A percentile compares a stretch with the other conserved stretches of the same genome.
These are phyloP conservation scores for Aleiodes sp. DNA, from an alignment of 1,140 invertebrate genomes.

Conservation along the genomic window DNA sequence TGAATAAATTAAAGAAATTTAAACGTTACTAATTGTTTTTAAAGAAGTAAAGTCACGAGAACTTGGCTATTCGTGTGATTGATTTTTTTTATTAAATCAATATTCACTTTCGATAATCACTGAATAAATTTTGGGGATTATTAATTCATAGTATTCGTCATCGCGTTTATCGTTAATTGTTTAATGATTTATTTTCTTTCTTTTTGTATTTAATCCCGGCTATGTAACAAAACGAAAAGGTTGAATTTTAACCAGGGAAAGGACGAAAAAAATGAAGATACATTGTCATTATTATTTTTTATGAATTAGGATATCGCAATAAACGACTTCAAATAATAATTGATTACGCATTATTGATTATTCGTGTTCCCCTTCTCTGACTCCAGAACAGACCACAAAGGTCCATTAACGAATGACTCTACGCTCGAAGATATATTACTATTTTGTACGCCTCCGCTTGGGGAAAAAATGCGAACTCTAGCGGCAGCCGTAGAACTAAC, in stretches of 20 bases:
- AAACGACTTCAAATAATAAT: slow-evolving; percentile 46
- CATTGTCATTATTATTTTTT: slow-evolving; percentile 57
- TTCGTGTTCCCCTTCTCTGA: background rate
- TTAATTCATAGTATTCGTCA: slow-evolving; percentile 36
- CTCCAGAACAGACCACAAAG: background rate
- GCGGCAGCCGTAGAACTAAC: too few relatives aligned
- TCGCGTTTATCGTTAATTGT: slow-evolving; percentile 27
- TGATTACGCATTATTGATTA: background rate
- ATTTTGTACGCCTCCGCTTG: too few relatives aligned
- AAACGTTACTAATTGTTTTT: too few relatives aligned
- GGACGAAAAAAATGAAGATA: slow-evolving; percentile 41
- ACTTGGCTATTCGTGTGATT: too few relatives aligned
- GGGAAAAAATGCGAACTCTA: too few relatives aligned
- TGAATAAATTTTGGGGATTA: background rate
- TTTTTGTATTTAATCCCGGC: slow-evolving; percentile 17
- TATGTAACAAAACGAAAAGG: background rate
- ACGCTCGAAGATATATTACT: too few relatives aligned
- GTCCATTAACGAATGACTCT: background rate
- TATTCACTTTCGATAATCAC: background rate
- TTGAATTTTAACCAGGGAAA: slow-evolving; percentile 2
- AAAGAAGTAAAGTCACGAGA: too few relatives aligned
- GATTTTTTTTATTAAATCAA: background rate
- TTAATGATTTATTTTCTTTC: background rate
- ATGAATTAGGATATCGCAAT: slow-evolving; percentile 54
- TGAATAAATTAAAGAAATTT: too few relatives aligned